Base-by-base conservation (phyloP, 1,140 invertebrate species). In the Caenorhabditis brenneri region DNA sequence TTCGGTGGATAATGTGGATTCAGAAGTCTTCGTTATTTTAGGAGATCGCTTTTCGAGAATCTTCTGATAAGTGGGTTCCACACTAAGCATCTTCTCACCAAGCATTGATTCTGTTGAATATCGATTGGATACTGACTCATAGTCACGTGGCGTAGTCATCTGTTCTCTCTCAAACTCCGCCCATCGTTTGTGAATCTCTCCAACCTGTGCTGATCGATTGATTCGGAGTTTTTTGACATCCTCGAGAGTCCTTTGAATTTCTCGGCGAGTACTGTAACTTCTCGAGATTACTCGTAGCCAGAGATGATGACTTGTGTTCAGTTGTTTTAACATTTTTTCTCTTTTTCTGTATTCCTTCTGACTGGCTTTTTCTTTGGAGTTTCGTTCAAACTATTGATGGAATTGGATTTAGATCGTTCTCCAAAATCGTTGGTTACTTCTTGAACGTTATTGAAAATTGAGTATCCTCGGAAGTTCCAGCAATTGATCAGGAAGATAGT, bases 391-490 rank as follows among this genome's bases (percentile, higher is more conserved):
- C 36, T 65, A 29, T 65, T 58, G 10, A 48, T 82, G 3, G 60
- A 82, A 82, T 65, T 60, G 6, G 51, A 65, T 65, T 51, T 79
- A 9, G 74, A 65, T 19, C 79, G 51, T 31, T 84, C 85, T 9
- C 80, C 81, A 48, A 86, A 86, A 55, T 86, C 86, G 86, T 86
- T 42, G 19, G 29, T 53, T 0, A 36, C 48, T 9, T 83, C 83
- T 48, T 85, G 27, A 80, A 86, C 39, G 31, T 86, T 60, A 2
- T 86, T 65, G 39, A 86, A 86, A 24, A 86, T 86, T 12, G 39
- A 31, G 65, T 86, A 83, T 27, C 83, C 83, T 33, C 60, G 29
- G 36, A 86, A 86, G 19, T 51, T 60, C 51, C 84, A 84, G 39
- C 83, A 51, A 49, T 86, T 86, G 29, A 86, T 36, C 1, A 69